Conservation (phyloP, 2,888 invertebrate species). For the Polydrusus tereticollis region DNA sequence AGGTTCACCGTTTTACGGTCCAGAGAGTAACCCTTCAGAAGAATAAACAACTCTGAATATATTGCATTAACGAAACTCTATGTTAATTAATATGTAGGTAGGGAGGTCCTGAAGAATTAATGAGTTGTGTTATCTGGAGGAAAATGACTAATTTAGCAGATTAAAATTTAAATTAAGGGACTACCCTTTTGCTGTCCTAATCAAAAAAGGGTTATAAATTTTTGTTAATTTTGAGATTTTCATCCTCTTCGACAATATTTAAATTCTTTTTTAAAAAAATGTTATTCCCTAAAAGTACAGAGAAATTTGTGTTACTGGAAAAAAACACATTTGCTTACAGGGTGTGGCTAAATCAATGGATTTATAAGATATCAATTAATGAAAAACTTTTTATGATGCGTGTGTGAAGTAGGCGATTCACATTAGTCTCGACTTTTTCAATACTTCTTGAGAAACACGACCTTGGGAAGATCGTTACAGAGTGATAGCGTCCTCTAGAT, state of each 20-base stretch:
- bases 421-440: no score
- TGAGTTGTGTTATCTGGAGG: constrained; percentile 14
- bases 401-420: no score
- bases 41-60: constrained; percentile 5
- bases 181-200: constrained; percentile 1
- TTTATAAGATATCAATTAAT: no score
- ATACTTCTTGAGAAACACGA: no score
- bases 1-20: neutral
- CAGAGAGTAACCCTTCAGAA: neutral
- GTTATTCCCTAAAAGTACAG: neutral
- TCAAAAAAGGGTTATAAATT: neutral
- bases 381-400: no score
- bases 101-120: constrained; percentile 6
- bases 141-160: constrained; percentile 6
- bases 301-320: neutral
- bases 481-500: no score
- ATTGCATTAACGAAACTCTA: constrained; percentile 8
- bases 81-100: constrained; percentile 14
- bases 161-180: constrained; percentile 15
- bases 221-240: neutral
- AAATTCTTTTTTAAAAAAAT: neutral
- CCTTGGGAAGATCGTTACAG: no score
- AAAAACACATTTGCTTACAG: no score
- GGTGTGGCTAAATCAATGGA: no score
- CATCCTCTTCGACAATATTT: neutral